These are phyloP conservation scores for Lepidurus arcticus DNA, from an alignment of 1,140 invertebrate genomes.

Conservation along the genomic window DNA sequence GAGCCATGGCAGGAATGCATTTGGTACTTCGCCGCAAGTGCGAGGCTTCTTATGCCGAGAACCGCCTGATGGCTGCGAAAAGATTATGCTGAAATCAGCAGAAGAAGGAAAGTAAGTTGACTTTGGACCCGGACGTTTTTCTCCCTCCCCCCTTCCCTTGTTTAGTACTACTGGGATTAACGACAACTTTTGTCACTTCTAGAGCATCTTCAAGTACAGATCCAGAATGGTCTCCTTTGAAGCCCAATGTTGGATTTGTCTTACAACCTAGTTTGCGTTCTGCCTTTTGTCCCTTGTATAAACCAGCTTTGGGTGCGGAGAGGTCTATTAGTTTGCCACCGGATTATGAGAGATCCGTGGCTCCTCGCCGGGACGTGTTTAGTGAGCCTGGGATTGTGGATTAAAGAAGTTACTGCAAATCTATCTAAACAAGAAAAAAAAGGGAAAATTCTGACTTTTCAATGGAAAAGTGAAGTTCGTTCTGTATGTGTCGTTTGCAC, in stretches of 20 bases:
- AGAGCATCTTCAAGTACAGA: slow-evolving; percentile 44
- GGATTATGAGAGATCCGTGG: slow-evolving; percentile 3
- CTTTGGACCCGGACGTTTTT: not conserved
- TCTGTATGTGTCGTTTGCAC: not conserved
- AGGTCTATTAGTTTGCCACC: not conserved
- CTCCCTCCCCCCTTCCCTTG: slow-evolving; percentile 14
- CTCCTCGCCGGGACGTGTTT: not conserved
- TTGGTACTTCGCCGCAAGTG: slow-evolving; percentile 71
- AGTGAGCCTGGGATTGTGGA: slow-evolving; percentile 7
- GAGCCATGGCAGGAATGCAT: slow-evolving; percentile 38
- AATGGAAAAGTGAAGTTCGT: not conserved
- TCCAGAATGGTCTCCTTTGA: slow-evolving; percentile 48
- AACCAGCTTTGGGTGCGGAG: slow-evolving; percentile 42
- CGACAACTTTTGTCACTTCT: slow-evolving; percentile 39
- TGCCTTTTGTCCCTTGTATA: slow-evolving; percentile 70
- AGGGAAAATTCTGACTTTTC: not conserved
- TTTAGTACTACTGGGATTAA: slow-evolving; percentile 31
- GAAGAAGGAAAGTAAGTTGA: slow-evolving; percentile 55
- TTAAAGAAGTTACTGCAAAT: not conserved
- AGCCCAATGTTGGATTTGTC: slow-evolving; percentile 65
- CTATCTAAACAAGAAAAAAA: too few species aligned
- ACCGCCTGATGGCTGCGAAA: slow-evolving; percentile 82
- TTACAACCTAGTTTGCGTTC: slow-evolving; percentile 72
- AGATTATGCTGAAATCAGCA: slow-evolving; percentile 60
- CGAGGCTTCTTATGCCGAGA: slow-evolving; percentile 75